phyloP scores from a whole-genome alignment of 1,140 invertebrate genomes.

The Trinorchestia longiramus region DNA sequence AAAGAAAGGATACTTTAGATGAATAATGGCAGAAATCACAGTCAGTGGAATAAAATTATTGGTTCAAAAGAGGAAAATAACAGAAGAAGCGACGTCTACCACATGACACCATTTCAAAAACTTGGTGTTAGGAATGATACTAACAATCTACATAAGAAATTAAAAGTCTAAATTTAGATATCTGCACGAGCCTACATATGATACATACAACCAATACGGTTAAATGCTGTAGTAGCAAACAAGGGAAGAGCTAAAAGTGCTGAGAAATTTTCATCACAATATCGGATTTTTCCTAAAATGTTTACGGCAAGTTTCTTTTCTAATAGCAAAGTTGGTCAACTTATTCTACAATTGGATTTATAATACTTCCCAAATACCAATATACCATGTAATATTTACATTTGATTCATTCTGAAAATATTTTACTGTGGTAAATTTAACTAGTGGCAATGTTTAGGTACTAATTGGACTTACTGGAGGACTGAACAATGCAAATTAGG shows the following conservation, averaged over 20 bases:
- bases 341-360: too few relatives aligned
- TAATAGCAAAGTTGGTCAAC: too few relatives aligned
- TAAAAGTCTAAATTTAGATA: neutral
- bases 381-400: too few relatives aligned
- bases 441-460: too few relatives aligned
- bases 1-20: neutral
- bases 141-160: neutral
- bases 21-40: neutral
- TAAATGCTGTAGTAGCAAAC: neutral
- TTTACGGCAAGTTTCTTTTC: too few relatives aligned
- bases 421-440: too few relatives aligned
- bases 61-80: neutral
- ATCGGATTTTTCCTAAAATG: neutral
- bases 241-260: neutral
- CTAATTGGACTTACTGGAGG: too few relatives aligned
- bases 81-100: neutral
- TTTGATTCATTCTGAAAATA: too few relatives aligned
- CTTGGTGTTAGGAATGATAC: neutral
- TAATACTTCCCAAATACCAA: too few relatives aligned
- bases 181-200: neutral
- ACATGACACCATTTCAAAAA: neutral
- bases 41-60: neutral
- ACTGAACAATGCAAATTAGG: neutral
- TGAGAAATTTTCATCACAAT: neutral
- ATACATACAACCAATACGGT: neutral